phyloP scores from a whole-genome alignment of 2,113 vertebrate species.

The Pogona vitticeps region DNA sequence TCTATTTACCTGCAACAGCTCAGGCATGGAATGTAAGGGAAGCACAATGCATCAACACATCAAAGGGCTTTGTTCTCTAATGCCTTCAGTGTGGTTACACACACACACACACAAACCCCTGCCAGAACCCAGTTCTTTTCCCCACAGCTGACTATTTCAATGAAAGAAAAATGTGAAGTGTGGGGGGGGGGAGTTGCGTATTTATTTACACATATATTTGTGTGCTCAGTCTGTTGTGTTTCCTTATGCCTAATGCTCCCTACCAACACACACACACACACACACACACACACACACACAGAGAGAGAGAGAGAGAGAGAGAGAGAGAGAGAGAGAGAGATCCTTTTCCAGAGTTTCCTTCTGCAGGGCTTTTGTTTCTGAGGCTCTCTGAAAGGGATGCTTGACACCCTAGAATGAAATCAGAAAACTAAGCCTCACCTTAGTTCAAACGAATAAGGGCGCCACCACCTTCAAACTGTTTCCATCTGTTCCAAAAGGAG shows the following conservation, averaged over 20 bases:
- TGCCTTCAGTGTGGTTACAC: constrained; percentile 62
- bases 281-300: background rate
- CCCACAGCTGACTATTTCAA: constrained; percentile 7
- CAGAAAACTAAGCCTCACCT: background rate
- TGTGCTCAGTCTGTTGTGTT: background rate
- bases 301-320: too few species aligned
- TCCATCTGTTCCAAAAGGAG: background rate
- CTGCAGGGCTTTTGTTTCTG: background rate
- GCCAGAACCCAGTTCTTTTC: background rate
- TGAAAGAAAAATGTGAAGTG: background rate
- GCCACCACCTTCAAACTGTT: background rate
- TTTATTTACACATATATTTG: constrained; percentile 20
- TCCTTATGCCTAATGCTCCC: background rate
- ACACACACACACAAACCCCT: constrained; percentile 14
- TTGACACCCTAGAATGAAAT: background rate
- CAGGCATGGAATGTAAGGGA: constrained; percentile 33
- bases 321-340: too few species aligned
- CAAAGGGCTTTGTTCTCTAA: constrained; percentile 77
- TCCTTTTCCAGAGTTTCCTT: too few species aligned
- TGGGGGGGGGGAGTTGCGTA: background rate
- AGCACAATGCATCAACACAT: constrained; percentile 57
- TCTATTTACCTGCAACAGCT: constrained; percentile 64
- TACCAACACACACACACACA: background rate
- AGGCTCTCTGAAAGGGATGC: background rate
- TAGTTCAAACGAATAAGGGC: background rate